A percentile compares a stretch with the other conserved stretches of the same genome.
phyloP scores from a whole-genome alignment of 2,888 invertebrate species.

The Tetanocera ferruginea region DNA sequence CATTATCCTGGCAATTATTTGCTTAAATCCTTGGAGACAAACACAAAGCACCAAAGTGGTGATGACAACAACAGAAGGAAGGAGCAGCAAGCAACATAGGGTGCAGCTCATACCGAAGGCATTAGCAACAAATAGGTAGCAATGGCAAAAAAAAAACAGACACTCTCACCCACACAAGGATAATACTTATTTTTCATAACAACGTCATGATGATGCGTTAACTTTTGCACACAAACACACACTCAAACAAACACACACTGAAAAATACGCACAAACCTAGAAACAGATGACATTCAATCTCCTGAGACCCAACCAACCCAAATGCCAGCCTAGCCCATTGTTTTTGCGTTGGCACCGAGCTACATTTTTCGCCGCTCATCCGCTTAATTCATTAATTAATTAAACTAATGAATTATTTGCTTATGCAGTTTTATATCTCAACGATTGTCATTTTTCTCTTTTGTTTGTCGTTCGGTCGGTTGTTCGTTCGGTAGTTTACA shows the following conservation, averaged over 20 bases:
- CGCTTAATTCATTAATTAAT: constrained; percentile 65
- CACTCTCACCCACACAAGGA: background rate
- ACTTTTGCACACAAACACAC: background rate
- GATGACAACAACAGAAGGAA: background rate
- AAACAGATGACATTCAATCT: constrained; percentile 2
- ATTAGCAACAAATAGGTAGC: background rate
- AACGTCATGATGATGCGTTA: background rate
- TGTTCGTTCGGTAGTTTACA: background rate
- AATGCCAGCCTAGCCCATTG: background rate
- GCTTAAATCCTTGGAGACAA: constrained; percentile 21
- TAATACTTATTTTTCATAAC: background rate
- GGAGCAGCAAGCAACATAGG: background rate
- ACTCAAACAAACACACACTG: no score
- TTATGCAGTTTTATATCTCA: constrained; percentile 23
- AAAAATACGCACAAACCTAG: background rate
- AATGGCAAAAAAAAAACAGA: background rate
- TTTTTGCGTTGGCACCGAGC: background rate
- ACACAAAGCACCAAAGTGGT: background rate
- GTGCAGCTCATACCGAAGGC: background rate
- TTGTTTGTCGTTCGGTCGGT: background rate
- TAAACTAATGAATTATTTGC: constrained; percentile 57
- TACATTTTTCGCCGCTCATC: constrained; percentile 38
- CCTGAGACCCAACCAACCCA: background rate
- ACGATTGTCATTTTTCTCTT: constrained; percentile 17
- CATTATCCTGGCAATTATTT: constrained; percentile 32